These are phyloP conservation scores for Cydia pomonella DNA, from an alignment of 1,140 invertebrate genomes.

Conservation along the genomic window DNA sequence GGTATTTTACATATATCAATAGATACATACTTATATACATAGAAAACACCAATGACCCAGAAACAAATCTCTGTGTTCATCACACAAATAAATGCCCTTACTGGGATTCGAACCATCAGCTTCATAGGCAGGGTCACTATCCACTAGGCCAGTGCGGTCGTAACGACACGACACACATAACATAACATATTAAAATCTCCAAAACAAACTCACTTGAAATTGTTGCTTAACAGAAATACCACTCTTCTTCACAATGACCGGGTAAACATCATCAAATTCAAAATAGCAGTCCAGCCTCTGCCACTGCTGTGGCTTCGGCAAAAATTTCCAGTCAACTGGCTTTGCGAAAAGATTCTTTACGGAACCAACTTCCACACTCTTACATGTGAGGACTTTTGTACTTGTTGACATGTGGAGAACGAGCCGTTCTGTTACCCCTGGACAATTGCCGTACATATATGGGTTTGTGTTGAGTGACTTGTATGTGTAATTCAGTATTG, in stretches of 20 bases:
- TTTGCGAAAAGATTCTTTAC: conserved; percentile 71
- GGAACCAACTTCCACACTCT: conserved; percentile 72
- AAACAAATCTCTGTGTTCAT: too few species aligned
- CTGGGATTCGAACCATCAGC: too few species aligned
- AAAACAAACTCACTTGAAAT: conserved; percentile 80
- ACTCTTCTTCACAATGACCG: conserved; percentile 81
- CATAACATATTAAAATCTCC: conserved; percentile 12
- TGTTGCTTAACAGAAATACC: conserved; percentile 84
- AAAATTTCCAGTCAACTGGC: conserved; percentile 84
- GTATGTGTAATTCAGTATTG: conserved; percentile 80
- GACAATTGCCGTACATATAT: conserved; percentile 82
- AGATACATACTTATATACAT: too few species aligned
- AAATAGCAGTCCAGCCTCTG: conserved; percentile 85
- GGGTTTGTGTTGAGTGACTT: conserved; percentile 80
- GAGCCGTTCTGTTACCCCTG: conserved; percentile 71
- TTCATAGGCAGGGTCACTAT: too few species aligned
- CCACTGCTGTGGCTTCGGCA: conserved; percentile 84
- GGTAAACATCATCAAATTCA: conserved; percentile 85
- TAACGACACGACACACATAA: conserved; percentile 37
- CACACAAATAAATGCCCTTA: too few species aligned
- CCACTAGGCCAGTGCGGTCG: too few species aligned
- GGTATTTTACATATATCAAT: too few species aligned
- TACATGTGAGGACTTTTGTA: conserved; percentile 74
- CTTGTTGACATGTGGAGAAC: conserved; percentile 80
- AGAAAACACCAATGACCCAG: too few species aligned